These are phyloP conservation scores for Leptinotarsa undecemlineata DNA, from an alignment of 1,140 invertebrate genomes.

Conservation along the genomic window DNA sequence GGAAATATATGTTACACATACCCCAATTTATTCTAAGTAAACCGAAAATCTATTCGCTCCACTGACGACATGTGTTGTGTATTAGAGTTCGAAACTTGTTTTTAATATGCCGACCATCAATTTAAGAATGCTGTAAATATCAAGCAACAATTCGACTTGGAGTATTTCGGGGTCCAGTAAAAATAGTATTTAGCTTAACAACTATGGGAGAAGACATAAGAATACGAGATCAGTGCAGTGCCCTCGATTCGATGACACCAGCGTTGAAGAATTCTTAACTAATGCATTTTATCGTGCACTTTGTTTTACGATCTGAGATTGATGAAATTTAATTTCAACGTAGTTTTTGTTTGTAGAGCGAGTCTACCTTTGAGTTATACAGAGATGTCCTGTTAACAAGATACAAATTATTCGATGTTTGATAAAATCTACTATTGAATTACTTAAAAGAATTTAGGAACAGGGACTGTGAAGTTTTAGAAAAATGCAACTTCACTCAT, in stretches of 20 bases:
- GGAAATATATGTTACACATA: constrained; percentile 4
- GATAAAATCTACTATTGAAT: no score
- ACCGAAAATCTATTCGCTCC: constrained; percentile 7
- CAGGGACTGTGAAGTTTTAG: no score
- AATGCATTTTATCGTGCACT: no score
- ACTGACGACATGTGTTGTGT: constrained; percentile 7
- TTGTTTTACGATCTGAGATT: no score
- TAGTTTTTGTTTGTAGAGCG: no score
- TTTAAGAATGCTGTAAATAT: constrained; percentile 6
- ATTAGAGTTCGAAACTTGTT: constrained; percentile 4
- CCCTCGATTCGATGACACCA: not conserved
- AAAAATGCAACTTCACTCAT: no score
- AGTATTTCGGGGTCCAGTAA: constrained; percentile 7
- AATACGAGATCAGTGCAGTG: not conserved
- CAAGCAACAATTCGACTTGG: constrained; percentile 7
- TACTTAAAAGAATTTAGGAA: no score
- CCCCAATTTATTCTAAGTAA: constrained; percentile 4
- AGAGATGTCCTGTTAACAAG: no score
- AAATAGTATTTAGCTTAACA: not conserved
- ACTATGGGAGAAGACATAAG: not conserved
- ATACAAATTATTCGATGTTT: no score
- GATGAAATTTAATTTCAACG: no score
- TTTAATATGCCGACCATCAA: constrained; percentile 8
- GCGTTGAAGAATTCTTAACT: no score
- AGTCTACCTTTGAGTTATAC: no score